Conservation (phyloP, 2,888 invertebrate genomes). For the Ditula angustiorana region DNA sequence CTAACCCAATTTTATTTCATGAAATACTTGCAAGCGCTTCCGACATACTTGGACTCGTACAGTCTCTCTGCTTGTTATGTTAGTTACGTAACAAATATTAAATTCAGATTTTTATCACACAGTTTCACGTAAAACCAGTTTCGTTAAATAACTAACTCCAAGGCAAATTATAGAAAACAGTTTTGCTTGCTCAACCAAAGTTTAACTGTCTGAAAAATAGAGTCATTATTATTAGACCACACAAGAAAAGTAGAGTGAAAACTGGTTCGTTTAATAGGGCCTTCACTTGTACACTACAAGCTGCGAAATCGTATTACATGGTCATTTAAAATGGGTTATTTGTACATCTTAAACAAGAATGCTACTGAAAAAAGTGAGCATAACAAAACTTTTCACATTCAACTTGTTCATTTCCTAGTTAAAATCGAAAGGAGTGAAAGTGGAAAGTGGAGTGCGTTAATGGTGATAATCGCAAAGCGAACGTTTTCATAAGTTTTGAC, state of each 20-base stretch:
- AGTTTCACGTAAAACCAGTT: not conserved
- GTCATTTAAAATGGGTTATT: not conserved
- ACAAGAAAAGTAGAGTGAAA: constrained; percentile 32
- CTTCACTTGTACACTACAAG: constrained; percentile 13
- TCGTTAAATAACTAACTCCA: not conserved
- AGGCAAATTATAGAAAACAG: constrained; percentile 1
- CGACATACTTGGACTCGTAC: not conserved
- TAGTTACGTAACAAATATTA: not conserved
- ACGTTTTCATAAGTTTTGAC: constrained; percentile 66
- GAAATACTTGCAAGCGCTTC: no score
- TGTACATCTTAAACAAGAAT: no score
- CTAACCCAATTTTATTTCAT: no score
- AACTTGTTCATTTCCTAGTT: constrained; percentile 33
- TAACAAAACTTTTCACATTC: constrained; percentile 18
- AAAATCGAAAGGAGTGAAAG: constrained; percentile 58
- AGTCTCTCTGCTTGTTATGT: no score
- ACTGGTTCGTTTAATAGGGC: constrained; percentile 16
- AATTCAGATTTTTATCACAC: not conserved
- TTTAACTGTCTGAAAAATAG: constrained; percentile 25
- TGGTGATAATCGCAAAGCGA: constrained; percentile 68
- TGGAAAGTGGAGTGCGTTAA: constrained; percentile 68
- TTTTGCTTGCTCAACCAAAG: constrained; percentile 5
- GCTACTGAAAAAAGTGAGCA: not conserved
- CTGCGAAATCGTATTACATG: constrained; percentile 13
- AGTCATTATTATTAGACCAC: constrained; percentile 13